Conservation (phyloP, 1,140 invertebrate genomes). For the Amphibalanus amphitrite region DNA sequence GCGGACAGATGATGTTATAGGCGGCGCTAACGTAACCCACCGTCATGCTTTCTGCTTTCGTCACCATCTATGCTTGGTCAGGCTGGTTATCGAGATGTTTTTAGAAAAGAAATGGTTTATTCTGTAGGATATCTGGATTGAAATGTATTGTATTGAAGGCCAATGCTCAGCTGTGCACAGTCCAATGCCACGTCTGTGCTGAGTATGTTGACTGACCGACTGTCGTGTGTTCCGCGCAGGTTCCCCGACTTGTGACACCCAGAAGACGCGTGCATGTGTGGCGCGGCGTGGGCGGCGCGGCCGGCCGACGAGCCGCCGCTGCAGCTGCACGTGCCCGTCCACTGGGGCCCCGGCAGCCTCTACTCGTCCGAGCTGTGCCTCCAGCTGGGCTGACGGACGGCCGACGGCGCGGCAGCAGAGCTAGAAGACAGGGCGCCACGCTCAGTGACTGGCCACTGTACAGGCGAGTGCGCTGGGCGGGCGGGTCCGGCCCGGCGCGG, state of each 20-base stretch:
- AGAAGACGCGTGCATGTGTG: conserved; percentile 21
- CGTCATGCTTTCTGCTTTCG: too few species aligned
- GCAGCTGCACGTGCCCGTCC: background rate
- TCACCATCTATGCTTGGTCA: too few species aligned
- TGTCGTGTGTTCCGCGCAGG: conserved; percentile 27
- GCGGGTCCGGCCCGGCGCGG: too few species aligned
- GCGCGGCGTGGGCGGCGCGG: background rate
- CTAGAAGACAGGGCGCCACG: background rate
- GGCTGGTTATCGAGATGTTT: too few species aligned
- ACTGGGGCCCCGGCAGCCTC: background rate
- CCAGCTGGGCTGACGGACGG: background rate
- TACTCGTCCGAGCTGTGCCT: background rate
- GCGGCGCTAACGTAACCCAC: too few species aligned
- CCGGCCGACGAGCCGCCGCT: background rate
- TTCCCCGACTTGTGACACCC: conserved; percentile 53
- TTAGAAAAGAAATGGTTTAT: too few species aligned
- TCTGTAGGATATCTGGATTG: too few species aligned
- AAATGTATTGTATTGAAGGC: too few species aligned
- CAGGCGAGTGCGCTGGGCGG: background rate
- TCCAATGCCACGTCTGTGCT: too few species aligned
- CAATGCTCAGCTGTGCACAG: too few species aligned
- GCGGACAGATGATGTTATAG: too few species aligned
- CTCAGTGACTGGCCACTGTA: too few species aligned
- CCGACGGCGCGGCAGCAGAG: background rate
- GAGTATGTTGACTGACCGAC: background rate